These are phyloP conservation scores for Brachionus paranguensis DNA, from an alignment of 1,140 invertebrate species.

Conservation along the genomic window DNA sequence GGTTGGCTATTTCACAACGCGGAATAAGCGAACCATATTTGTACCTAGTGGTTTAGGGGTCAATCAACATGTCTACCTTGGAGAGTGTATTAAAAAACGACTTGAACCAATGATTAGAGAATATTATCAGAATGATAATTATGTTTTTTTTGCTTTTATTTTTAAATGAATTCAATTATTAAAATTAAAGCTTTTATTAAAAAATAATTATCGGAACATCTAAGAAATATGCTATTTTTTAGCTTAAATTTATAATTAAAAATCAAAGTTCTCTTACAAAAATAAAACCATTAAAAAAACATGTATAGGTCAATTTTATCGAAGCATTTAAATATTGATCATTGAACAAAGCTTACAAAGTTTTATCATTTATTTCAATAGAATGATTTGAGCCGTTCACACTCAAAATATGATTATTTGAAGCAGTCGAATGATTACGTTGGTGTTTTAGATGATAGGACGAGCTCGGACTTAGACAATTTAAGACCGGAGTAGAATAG, in stretches of 20 bases:
- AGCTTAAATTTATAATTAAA: neutral
- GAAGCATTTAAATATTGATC: neutral
- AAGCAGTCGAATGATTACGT: neutral
- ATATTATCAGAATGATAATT: too few relatives aligned
- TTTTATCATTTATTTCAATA: neutral
- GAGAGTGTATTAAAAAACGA: too few relatives aligned
- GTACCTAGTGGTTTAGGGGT: too few relatives aligned
- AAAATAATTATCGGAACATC: neutral
- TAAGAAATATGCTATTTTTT: neutral
- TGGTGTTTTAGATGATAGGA: neutral
- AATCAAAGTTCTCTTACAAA: neutral
- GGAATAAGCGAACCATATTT: too few relatives aligned
- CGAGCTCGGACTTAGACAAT: neutral
- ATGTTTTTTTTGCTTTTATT: too few relatives aligned
- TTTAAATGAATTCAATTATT: neutral
- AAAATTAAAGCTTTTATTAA: neutral
- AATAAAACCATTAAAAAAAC: neutral
- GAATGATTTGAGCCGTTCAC: neutral
- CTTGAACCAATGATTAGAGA: too few relatives aligned
- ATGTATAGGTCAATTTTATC: neutral
- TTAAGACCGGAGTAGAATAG: neutral
- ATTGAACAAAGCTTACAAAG: neutral
- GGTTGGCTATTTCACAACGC: too few relatives aligned
- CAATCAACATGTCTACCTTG: too few relatives aligned
- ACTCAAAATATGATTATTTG: neutral